These are phyloP conservation scores for Rhagonycha fulva DNA, from an alignment of 2,888 invertebrate species.

Conservation along the genomic window DNA sequence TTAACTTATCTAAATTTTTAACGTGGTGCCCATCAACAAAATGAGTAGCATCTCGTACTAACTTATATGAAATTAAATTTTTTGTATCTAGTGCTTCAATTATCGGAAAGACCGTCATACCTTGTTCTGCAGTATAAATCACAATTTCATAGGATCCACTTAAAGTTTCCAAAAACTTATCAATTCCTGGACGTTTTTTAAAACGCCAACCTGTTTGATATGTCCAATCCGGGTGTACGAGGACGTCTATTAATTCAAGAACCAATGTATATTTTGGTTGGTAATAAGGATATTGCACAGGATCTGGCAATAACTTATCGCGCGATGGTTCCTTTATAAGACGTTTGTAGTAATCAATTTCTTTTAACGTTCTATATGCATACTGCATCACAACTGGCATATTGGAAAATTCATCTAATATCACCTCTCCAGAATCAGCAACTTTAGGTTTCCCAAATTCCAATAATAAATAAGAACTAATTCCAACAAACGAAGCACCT, in stretches of 20 bases:
- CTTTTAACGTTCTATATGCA: conserved; percentile 62
- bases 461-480: conserved; percentile 65
- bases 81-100: conserved; percentile 92
- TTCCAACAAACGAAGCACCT: conserved; percentile 63
- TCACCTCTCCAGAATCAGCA: conserved; percentile 71
- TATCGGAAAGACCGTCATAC: conserved; percentile 93
- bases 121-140: conserved; percentile 95
- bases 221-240: conserved; percentile 99
- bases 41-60: conserved; percentile 95
- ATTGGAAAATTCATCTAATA: conserved; percentile 75
- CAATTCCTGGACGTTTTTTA: conserved; percentile 96
- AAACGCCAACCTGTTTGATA: conserved; percentile 98
- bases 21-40: conserved; percentile 94
- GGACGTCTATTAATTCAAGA: conserved; percentile 92
- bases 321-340: conserved; percentile 93
- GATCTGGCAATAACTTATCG: conserved; percentile 91
- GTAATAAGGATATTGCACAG: conserved; percentile 83
- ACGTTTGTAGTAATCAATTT: conserved; percentile 51
- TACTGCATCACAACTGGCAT: conserved; percentile 72
- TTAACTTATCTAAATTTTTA: conserved; percentile 85
- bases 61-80: conserved; percentile 82
- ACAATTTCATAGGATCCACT: conserved; percentile 86
- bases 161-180: conserved; percentile 82
- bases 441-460: conserved; percentile 74
- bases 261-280: conserved; percentile 97